Conservation (phyloP, 2,888 invertebrate species). For the Apamea epomidion region DNA sequence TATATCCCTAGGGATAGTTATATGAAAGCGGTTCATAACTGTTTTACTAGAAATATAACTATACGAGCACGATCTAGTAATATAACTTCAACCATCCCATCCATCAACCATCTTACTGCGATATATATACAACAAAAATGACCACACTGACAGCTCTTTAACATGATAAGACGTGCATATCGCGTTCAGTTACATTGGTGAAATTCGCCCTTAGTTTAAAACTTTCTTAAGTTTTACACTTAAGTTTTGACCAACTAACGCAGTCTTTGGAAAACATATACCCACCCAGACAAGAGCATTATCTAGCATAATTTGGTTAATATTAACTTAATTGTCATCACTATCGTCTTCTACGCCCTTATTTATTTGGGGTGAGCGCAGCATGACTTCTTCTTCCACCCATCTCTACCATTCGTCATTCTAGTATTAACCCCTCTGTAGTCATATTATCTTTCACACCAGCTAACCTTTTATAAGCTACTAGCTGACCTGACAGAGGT, state of each 20-base stretch:
- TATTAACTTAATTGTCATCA: background rate
- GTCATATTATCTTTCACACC: background rate
- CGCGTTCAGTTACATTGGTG: background rate
- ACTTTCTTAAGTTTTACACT: background rate
- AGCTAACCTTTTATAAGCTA: background rate
- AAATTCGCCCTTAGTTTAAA: background rate
- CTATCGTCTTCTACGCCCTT: background rate
- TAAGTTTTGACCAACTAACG: background rate
- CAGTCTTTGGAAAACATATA: slow-evolving; percentile 16
- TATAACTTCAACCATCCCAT: no score
- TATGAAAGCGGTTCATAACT: no score
- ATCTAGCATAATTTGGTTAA: background rate
- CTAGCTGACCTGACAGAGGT: background rate
- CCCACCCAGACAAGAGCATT: background rate
- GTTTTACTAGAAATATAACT: no score
- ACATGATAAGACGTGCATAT: background rate
- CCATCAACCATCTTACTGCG: no score
- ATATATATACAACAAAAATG: background rate
- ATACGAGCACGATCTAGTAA: no score
- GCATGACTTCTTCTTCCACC: no score
- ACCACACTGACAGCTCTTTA: background rate
- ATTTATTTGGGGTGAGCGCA: background rate
- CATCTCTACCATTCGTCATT: background rate
- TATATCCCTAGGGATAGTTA: no score
- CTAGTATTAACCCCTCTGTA: background rate